Evolutionary conservation across 2,888 invertebrate genomes (phyloP).

Genomic region (Maniola hyperantus): DNA sequence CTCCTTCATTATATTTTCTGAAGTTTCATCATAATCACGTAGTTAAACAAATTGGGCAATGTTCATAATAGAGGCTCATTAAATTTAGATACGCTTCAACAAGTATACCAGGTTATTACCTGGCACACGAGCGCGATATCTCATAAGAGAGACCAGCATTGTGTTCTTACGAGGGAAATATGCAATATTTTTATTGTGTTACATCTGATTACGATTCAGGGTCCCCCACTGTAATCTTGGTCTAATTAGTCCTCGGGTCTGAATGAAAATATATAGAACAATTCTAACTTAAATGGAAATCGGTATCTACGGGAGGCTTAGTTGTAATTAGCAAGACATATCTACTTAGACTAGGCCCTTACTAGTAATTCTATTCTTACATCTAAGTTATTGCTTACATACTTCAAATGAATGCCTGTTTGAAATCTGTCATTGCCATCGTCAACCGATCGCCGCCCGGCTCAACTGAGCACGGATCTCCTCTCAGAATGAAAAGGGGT

Average conservation of each 20-base stretch:
- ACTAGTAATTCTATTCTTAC: too few species aligned
- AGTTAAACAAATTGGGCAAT: conserved; percentile 27
- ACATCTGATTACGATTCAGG: conserved; percentile 26
- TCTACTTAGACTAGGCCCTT: too few species aligned
- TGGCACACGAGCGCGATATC: conserved; percentile 23
- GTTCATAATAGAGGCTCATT: conserved; percentile 39
- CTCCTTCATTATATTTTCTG: neutral
- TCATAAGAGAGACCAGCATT: conserved; percentile 38
- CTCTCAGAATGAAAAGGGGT: too few species aligned
- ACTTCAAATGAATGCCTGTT: too few species aligned
- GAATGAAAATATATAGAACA: neutral
- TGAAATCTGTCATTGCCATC: too few species aligned
- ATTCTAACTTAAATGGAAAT: neutral
- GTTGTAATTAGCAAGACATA: too few species aligned
- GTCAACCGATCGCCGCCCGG: too few species aligned
- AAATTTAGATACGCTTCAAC: conserved; percentile 40
- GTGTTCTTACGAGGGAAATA: conserved; percentile 29
- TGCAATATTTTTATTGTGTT: conserved; percentile 36
- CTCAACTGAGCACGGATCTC: too few species aligned
- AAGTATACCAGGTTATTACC: conserved; percentile 37
- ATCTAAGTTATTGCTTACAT: too few species aligned
- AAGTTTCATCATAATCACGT: neutral
- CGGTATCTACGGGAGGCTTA: neutral
- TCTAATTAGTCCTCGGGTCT: conserved; percentile 16
- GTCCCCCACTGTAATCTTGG: conserved; percentile 15